Percentiles rank a stretch among this genome's conserved stretches.
Conservation (phyloP, 1,140 invertebrate genomes). For the Aleiodes sp. region DNA sequence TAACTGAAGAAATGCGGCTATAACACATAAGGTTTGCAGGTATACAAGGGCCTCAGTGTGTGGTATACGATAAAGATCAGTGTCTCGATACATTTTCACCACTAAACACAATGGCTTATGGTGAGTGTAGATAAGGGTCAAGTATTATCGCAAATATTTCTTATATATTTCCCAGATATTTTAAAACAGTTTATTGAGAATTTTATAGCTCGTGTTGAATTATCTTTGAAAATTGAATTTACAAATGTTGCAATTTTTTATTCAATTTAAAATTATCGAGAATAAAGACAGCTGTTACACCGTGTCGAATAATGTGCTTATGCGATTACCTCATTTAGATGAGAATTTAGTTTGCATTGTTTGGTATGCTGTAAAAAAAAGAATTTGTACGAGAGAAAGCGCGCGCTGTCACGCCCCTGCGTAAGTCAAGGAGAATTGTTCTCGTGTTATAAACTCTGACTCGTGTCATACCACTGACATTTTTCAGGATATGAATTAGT, state of each 20-base stretch:
- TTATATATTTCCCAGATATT: neutral
- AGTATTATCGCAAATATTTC: neutral
- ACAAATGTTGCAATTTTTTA: no score
- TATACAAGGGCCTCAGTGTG: neutral
- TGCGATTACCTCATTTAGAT: no score
- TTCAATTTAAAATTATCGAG: no score
- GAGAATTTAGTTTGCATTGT: no score
- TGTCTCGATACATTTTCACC: slow-evolving; percentile 9
- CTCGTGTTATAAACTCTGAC: no score
- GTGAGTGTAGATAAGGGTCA: neutral
- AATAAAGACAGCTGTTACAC: neutral
- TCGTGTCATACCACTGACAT: no score
- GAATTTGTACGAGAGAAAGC: no score
- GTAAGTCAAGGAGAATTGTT: no score
- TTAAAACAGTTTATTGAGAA: neutral
- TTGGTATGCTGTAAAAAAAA: no score
- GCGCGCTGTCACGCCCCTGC: no score
- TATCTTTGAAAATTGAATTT: neutral
- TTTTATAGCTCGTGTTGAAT: neutral
- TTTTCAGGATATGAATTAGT: no score
- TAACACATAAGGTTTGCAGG: neutral
- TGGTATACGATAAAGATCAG: slow-evolving; percentile 9
- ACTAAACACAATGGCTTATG: neutral
- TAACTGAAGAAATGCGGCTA: neutral
- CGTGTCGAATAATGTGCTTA: neutral